Conservation (phyloP, 2,113 vertebrate genomes). For the Chauna torquata region DNA sequence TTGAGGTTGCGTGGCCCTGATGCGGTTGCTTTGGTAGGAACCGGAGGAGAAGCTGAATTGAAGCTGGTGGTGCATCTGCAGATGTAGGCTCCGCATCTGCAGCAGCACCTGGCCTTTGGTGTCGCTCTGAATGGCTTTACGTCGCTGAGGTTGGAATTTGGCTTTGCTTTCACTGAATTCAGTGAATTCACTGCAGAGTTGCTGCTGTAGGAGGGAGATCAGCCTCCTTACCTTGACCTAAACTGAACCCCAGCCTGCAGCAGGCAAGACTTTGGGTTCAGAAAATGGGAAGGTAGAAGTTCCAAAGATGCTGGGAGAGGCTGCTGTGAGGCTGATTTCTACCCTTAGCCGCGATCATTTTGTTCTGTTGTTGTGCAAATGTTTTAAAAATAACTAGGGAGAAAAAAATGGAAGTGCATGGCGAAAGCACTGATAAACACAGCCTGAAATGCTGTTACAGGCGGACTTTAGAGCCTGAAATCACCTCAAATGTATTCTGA, state of each 20-base stretch:
- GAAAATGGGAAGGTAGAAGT: neutral
- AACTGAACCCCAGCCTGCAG: neutral
- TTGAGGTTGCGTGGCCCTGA: too few relatives aligned
- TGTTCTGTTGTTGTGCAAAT: slow-evolving; percentile 61
- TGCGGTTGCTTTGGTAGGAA: neutral
- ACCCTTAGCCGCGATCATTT: neutral
- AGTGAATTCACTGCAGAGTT: neutral
- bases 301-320: neutral
- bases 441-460: slow-evolving; percentile 31
- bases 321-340: slow-evolving; percentile 10
- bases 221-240: neutral
- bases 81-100: too few relatives aligned
- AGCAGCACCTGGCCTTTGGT: neutral
- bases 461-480: slow-evolving; percentile 59
- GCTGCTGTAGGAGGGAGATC: accelerated
- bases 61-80: neutral
- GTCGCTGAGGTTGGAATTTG: neutral
- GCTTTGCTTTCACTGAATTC: neutral
- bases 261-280: neutral
- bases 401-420: slow-evolving; percentile 13
- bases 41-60: neutral
- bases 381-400: slow-evolving; percentile 55
- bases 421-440: slow-evolving; percentile 34
- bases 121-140: neutral
- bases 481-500: slow-evolving; percentile 67